Conservation (phyloP, 2,888 invertebrate species). For the Euproctis similis region DNA sequence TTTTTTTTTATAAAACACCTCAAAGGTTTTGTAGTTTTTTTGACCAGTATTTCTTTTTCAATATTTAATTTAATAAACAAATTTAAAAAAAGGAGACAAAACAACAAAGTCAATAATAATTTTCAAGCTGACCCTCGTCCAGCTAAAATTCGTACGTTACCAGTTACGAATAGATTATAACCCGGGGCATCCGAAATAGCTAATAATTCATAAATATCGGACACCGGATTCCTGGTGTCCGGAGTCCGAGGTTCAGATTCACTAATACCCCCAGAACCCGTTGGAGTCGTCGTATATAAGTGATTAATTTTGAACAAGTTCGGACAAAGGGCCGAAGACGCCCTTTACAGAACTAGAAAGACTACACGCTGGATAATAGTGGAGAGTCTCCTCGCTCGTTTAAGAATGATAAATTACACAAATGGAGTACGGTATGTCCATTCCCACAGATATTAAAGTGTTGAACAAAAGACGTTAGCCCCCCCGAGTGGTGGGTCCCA, state of each 20-base stretch:
- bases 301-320: constrained; percentile 42
- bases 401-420: constrained; percentile 75
- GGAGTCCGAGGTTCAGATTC: constrained; percentile 33
- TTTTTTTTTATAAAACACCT: too few relatives aligned
- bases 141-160: constrained; percentile 14
- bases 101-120: constrained; percentile 18
- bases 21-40: too few relatives aligned
- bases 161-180: constrained; percentile 51
- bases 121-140: constrained; percentile 25
- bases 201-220: constrained; percentile 69
- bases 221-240: constrained; percentile 42
- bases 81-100: too few relatives aligned
- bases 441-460: constrained; percentile 75
- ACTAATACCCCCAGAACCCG: constrained; percentile 51
- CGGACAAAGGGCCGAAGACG: constrained; percentile 54
- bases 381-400: constrained; percentile 63
- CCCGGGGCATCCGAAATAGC: constrained; percentile 55
- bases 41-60: too few relatives aligned
- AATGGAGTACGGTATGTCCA: constrained; percentile 73
- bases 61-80: too few relatives aligned
- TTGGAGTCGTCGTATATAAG: constrained; percentile 54
- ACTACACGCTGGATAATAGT: constrained; percentile 46
- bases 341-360: constrained; percentile 42
- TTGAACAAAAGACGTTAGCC: constrained; percentile 58
- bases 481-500: constrained; percentile 60